Evolutionary conservation across 2,797 vertebrate species (phyloP).

Genomic region (Acanthopagrus latus): DNA sequence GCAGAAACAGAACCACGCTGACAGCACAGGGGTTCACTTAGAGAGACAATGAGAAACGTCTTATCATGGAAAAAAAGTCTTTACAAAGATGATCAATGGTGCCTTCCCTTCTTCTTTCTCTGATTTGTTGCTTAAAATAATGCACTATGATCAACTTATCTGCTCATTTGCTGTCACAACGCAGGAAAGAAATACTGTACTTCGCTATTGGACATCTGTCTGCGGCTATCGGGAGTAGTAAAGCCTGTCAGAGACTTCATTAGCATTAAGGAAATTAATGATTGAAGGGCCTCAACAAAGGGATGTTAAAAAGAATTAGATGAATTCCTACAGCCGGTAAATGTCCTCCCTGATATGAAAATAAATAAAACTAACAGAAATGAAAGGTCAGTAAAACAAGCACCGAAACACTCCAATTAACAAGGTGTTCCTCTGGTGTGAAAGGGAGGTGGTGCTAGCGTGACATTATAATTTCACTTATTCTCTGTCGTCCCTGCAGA

Average conservation of each 20-base stretch:
- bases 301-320: constrained; percentile 56
- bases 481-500: constrained; percentile 23
- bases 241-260: constrained; percentile 66
- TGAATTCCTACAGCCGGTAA: constrained; percentile 44
- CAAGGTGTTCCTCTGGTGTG: constrained; percentile 31
- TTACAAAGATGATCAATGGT: constrained; percentile 44
- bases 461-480: constrained; percentile 58
- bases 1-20: background rate
- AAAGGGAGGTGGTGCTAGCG: constrained; percentile 23
- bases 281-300: constrained; percentile 57
- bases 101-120: constrained; percentile 16
- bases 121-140: constrained; percentile 49
- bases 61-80: constrained; percentile 1
- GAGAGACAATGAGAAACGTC: constrained; percentile 11
- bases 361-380: constrained; percentile 43
- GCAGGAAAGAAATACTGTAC: constrained; percentile 44
- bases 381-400: constrained; percentile 52
- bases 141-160: constrained; percentile 58
- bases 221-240: constrained; percentile 36
- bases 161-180: constrained; percentile 55
- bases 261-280: constrained; percentile 63
- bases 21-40: constrained; percentile 16
- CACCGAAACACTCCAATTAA: constrained; percentile 44
- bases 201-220: constrained; percentile 58
- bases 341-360: constrained; percentile 12